These are phyloP conservation scores for Spodoptera exigua DNA, from an alignment of 2,888 invertebrate species.

Conservation along the genomic window DNA sequence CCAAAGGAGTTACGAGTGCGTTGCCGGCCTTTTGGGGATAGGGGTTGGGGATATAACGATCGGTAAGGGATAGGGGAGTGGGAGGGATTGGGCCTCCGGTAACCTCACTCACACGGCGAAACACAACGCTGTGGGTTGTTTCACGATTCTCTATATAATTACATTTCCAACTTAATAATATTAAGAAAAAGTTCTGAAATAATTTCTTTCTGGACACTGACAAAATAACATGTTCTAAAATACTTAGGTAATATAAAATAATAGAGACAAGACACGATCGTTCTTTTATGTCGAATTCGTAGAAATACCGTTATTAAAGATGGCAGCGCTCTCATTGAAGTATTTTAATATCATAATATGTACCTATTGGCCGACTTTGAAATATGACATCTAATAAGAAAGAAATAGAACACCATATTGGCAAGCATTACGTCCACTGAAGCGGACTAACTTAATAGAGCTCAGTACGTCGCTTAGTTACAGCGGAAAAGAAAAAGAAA, in stretches of 20 bases:
- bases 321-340: constrained; percentile 31
- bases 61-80: too few species aligned
- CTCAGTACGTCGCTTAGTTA: constrained; percentile 11
- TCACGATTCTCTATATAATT: too few species aligned
- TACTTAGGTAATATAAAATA: constrained; percentile 8
- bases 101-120: too few species aligned
- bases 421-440: constrained; percentile 45
- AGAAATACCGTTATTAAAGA: constrained; percentile 20
- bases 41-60: too few species aligned
- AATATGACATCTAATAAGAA: constrained; percentile 19
- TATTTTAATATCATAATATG: constrained; percentile 23
- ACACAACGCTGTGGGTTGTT: too few species aligned
- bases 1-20: too few species aligned
- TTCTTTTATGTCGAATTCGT: constrained; percentile 10
- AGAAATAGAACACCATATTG: constrained; percentile 46
- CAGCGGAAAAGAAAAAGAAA: not conserved
- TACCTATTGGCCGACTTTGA: constrained; percentile 28
- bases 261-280: constrained; percentile 7
- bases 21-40: too few species aligned
- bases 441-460: constrained; percentile 24
- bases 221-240: not conserved
- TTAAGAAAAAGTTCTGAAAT: too few species aligned
- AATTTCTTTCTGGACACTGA: too few species aligned
- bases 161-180: too few species aligned
- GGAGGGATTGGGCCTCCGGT: too few species aligned